Evolutionary conservation across 1,140 invertebrate species (phyloP), one percentile per base, ranked within the genome.

Genomic region (Drosophila sturtevanti): DNA sequence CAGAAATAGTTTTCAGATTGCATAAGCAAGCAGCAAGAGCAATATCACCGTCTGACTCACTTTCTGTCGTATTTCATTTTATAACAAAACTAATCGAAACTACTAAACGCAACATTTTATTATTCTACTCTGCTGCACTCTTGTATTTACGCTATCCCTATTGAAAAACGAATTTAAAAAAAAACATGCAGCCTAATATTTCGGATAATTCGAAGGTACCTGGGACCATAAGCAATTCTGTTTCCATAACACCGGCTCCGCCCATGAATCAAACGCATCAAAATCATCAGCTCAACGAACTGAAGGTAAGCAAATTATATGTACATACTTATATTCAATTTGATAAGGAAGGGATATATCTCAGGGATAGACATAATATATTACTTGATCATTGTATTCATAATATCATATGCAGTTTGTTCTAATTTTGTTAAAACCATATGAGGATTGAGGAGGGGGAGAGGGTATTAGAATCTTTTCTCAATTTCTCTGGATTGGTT

Each of bases 201-300:
- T 90, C 89, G 90, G 90, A 91, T 89, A 91, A 90, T 90, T 90
- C 90, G 70, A 91, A 91, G 89, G 86, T 91, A 91, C 85, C 90
- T 91, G 90, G 90, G 62, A 91, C 85, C 66, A 91, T 92, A 68
- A 92, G 75, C 77, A 92, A 92, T 90, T 92, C 91, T 56, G 91
- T 92, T 66, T 92, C 91, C 54, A 92, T 92, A 72, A 92, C 91
- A 37, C 91, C 91, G 61, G 90, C 91, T 58, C 81, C 90, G 44
- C 90, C 91, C 62, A 76, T 90, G 7, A 68, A 73, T 24, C 80
- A 87, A 55, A 54, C 74, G 63, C 86, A 90, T 59, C 86, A 89
- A 59, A 90, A 84, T 68, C 90, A 84, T 68, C 90, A 90, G 63
- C 90, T 87, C n/a, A 89, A 91, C 59, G 90, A 91, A 5, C 44